These are phyloP conservation scores for Nasonia giraulti DNA, from an alignment of 1,140 invertebrate species.

Conservation along the genomic window DNA sequence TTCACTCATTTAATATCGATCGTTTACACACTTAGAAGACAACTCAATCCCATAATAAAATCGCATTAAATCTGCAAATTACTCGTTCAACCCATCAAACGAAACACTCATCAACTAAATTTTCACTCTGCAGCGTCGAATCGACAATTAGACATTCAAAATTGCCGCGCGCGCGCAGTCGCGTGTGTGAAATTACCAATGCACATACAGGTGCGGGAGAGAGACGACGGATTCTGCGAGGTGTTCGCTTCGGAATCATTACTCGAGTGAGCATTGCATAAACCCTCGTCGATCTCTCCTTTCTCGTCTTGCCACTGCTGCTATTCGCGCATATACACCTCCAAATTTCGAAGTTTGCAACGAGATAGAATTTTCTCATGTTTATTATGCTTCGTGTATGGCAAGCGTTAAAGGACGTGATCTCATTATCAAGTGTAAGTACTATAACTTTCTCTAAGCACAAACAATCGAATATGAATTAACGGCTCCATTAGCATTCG, in stretches of 20 bases:
- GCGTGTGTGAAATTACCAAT: conserved; percentile 32
- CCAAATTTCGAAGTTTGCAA: neutral
- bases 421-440: no score
- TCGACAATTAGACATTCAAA: neutral
- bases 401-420: no score
- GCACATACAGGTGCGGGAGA: neutral
- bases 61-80: neutral
- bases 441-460: no score
- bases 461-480: no score
- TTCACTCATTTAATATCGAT: neutral
- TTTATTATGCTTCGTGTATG: no score
- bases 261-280: conserved; percentile 58
- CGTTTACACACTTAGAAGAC: neutral
- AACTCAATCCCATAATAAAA: neutral
- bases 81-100: neutral
- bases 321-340: neutral
- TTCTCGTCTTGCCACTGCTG: conserved; percentile 58
- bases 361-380: no score
- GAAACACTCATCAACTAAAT: neutral
- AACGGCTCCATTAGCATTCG: no score
- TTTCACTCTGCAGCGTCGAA: neutral
- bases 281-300: conserved; percentile 66
- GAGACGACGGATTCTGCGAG: conserved; percentile 53
- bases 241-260: conserved; percentile 58
- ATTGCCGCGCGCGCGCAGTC: neutral